Evolutionary conservation across 2,797 vertebrate species (phyloP).

Genomic region (Remorina albescens): DNA sequence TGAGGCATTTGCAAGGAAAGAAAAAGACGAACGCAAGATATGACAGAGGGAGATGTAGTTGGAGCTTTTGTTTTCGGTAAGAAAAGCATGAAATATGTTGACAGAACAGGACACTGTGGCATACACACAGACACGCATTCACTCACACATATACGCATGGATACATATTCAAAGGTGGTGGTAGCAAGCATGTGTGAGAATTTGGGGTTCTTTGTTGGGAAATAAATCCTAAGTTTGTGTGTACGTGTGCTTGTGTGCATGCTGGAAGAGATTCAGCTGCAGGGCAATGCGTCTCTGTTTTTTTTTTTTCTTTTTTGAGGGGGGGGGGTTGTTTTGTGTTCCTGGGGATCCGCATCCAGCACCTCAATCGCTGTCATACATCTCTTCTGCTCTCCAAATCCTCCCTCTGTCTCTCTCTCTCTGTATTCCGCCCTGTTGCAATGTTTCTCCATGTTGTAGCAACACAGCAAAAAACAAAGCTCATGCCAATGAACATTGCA

Average conservation of each 20-base stretch:
- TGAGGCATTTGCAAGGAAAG: slow-evolving; percentile 51
- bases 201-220: background rate
- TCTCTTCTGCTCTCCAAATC: slow-evolving; percentile 42
- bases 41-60: slow-evolving; percentile 59
- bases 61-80: slow-evolving; percentile 76
- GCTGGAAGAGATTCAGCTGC: slow-evolving; percentile 52
- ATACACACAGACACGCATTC: slow-evolving; percentile 28
- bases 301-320: slow-evolving; percentile 8
- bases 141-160: slow-evolving; percentile 28
- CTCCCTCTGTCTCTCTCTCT: slow-evolving; percentile 20
- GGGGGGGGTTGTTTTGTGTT: slow-evolving; percentile 23
- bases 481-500: slow-evolving; percentile 33
- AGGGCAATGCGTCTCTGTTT: slow-evolving; percentile 29
- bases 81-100: slow-evolving; percentile 64
- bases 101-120: slow-evolving; percentile 34
- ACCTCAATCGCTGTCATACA: slow-evolving; percentile 51
- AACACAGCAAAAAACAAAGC: slow-evolving; percentile 50
- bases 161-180: slow-evolving; percentile 36
- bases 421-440: slow-evolving; percentile 66
- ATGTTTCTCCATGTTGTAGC: slow-evolving; percentile 47
- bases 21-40: slow-evolving; percentile 43
- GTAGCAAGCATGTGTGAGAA: slow-evolving; percentile 52
- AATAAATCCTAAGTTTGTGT: slow-evolving; percentile 42
- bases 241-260: slow-evolving; percentile 39
- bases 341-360: slow-evolving; percentile 47